Evolutionary conservation across 2,888 invertebrate species (phyloP).

Genomic region (Mallateleia sp.): DNA sequence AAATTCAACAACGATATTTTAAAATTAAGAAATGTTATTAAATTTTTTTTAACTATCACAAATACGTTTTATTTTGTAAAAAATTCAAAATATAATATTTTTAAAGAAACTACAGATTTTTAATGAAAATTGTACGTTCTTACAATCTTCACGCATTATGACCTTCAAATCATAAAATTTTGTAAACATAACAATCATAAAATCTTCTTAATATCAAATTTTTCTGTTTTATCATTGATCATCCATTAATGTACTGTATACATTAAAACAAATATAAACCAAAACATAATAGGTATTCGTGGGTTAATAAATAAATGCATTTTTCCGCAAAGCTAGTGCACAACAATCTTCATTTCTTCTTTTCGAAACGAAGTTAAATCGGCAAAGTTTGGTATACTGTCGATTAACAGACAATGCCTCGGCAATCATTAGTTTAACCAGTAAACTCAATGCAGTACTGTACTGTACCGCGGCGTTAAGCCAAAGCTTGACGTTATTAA

Average conservation of each 20-base stretch:
- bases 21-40: no score
- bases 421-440: conserved; percentile 65
- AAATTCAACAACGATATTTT: no score
- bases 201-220: conserved; percentile 21
- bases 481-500: conserved; percentile 74
- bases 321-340: conserved; percentile 79
- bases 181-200: no score
- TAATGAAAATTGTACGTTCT: no score
- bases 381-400: conserved; percentile 60
- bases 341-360: conserved; percentile 65
- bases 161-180: no score
- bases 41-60: no score
- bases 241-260: conserved; percentile 2
- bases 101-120: no score
- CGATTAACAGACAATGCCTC: conserved; percentile 62
- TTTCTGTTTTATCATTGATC: conserved; percentile 7
- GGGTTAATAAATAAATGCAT: conserved; percentile 75
- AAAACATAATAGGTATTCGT: conserved; percentile 53
- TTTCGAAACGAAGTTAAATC: conserved; percentile 60
- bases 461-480: conserved; percentile 72
- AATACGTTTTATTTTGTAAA: no score
- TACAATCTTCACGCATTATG: no score
- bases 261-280: not conserved
- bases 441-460: conserved; percentile 59
- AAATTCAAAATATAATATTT: no score